phyloP scores from a whole-genome alignment of 1,140 invertebrate species.

The Aricia agestis region DNA sequence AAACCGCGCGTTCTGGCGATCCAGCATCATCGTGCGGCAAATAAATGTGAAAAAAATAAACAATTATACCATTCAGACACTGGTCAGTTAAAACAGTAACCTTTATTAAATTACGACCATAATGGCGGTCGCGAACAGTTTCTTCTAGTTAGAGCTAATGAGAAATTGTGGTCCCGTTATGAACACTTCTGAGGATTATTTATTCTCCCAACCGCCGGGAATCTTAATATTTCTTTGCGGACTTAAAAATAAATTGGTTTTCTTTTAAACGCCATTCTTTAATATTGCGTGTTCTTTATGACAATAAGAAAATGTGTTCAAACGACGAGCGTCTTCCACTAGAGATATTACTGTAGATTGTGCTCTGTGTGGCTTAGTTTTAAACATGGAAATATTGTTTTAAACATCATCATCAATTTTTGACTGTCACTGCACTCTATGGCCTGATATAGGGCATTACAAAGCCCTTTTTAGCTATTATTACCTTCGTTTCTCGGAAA shows the following conservation, averaged over 20 bases:
- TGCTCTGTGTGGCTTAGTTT: background rate
- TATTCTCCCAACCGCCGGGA: constrained; percentile 23
- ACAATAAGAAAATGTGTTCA: constrained; percentile 7
- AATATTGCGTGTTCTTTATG: constrained; percentile 19
- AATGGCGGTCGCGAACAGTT: constrained; percentile 29
- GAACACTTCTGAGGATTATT: constrained; percentile 25
- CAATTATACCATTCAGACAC: background rate
- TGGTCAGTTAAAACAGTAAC: background rate
- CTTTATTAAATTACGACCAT: constrained; percentile 26
- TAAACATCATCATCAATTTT: background rate
- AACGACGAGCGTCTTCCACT: background rate
- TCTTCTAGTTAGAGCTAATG: constrained; percentile 43
- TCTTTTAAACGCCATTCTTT: constrained; percentile 20
- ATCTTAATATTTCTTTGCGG: constrained; percentile 17
- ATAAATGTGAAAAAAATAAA: background rate
- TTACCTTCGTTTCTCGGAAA: too few species aligned
- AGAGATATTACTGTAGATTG: background rate
- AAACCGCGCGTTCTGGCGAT: too few species aligned
- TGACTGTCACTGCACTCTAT: too few species aligned
- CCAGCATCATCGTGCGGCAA: too few species aligned
- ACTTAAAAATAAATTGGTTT: constrained; percentile 5
- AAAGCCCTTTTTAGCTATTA: too few species aligned
- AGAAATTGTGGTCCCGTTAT: constrained; percentile 42
- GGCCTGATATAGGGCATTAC: too few species aligned
- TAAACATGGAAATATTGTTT: background rate